Evolutionary conservation across 2,113 vertebrate species (phyloP).

Genomic region (Malurus alboscapulatus): DNA sequence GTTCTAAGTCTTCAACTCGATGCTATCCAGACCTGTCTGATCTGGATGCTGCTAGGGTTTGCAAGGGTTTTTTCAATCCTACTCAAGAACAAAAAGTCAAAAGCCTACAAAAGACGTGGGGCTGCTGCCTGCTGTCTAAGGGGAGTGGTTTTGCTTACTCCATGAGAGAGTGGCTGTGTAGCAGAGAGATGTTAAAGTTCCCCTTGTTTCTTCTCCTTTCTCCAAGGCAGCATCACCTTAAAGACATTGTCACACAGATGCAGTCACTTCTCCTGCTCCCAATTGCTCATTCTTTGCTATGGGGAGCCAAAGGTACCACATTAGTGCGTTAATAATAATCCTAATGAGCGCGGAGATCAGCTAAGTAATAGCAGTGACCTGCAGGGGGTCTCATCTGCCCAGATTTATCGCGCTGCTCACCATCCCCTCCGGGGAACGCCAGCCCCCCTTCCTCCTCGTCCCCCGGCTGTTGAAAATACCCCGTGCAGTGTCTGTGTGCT

Average conservation of each 20-base stretch:
- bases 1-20: neutral
- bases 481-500: neutral
- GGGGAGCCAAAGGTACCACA: neutral
- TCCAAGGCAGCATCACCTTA: neutral
- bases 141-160: neutral
- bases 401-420: neutral
- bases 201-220: neutral
- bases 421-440: neutral
- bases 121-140: neutral
- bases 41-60: neutral
- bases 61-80: neutral
- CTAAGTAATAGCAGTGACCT: conserved; percentile 33
- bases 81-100: neutral
- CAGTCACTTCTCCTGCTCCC: neutral
- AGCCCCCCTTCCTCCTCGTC: neutral
- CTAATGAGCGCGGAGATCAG: neutral
- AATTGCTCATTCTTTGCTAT: fast-evolving
- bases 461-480: neutral
- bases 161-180: neutral
- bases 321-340: neutral
- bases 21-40: neutral
- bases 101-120: neutral
- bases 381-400: conserved; percentile 28
- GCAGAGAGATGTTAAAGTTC: neutral
- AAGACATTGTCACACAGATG: fast-evolving